phyloP scores from a whole-genome alignment of 2,888 invertebrate genomes.

The Cenopis cana region DNA sequence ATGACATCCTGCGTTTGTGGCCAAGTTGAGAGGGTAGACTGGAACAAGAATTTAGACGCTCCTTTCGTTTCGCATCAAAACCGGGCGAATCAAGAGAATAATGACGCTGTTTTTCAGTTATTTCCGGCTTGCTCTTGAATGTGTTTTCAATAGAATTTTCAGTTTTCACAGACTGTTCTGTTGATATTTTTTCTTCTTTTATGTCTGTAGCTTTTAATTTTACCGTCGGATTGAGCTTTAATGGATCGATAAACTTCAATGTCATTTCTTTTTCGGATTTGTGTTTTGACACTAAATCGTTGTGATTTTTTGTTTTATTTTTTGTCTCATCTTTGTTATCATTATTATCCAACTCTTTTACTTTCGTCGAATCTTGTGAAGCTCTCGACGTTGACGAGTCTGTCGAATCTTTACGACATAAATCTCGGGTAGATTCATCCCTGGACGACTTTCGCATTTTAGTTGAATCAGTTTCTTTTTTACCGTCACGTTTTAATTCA shows the following conservation, averaged over 20 bases:
- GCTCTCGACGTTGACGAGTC: conserved; percentile 78
- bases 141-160: conserved; percentile 53
- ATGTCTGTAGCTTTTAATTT: conserved; percentile 71
- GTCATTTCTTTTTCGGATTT: conserved; percentile 78
- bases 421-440: conserved; percentile 74
- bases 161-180: conserved; percentile 55
- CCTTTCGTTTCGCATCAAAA: conserved; percentile 83
- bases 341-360: conserved; percentile 69
- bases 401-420: conserved; percentile 80
- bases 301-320: conserved; percentile 66
- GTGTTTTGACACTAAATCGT: conserved; percentile 79
- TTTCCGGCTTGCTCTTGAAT: conserved; percentile 65
- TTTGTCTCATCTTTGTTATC: conserved; percentile 74
- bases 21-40: conserved; percentile 87
- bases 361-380: conserved; percentile 75
- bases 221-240: conserved; percentile 55
- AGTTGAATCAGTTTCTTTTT: conserved; percentile 70
- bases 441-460: conserved; percentile 76
- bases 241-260: conserved; percentile 51
- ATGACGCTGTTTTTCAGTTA: conserved; percentile 77
- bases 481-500: conserved; percentile 74
- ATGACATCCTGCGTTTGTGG: conserved; percentile 90
- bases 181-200: conserved; percentile 75
- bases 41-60: conserved; percentile 84
- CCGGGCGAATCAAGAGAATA: conserved; percentile 79